Evolutionary conservation across 2,888 invertebrate species (phyloP), one percentile per base, ranked within the genome.

Genomic region (Lagria hirta): DNA sequence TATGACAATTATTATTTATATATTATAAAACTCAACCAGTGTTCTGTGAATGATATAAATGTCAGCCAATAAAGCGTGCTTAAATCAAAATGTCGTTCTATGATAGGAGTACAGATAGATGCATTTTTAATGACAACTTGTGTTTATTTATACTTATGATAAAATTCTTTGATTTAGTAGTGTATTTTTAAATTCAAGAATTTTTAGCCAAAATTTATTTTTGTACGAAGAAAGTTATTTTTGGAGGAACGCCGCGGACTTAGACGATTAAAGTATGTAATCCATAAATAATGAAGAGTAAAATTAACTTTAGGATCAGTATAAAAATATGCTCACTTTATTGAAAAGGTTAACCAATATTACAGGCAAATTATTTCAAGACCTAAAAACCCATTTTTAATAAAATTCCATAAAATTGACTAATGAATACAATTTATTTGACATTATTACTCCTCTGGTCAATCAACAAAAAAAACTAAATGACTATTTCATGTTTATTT

Each of bases 121-220:
- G n/a, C n/a, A n/a, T n/a, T n/a, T n/a, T n/a, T n/a, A n/a, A n/a
- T n/a, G n/a, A n/a, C n/a, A n/a, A n/a, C n/a, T n/a, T n/a, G n/a
- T n/a, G n/a, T n/a, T n/a, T n/a, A 24, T 26, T 35, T 26, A 24
- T 35, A 13, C 21, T n/a, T 27, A 12, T 7, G n/a, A 17, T 16
- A 27, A 21, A 36, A 27, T 10, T 24, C 27, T 14, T 36, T 26
- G 32, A 26, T 7, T 12, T 26, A 11, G n/a, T n/a, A n/a, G 18
- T 30, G 30, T 40, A 40, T 40, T 40, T 40, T 40, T 24, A 32
- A 23, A 32, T 30, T 40, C 24, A 37, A 32, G 37, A 29, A 38
- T 29, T 29, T 38, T 38, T 38, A 38, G 23, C 26, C n/a, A 21
- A 28, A 40, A 32, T 32, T 30, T 40, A 40, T 40, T 40, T 40